Conservation (phyloP, 92 coral and sea anemone genomes). For the Siderastrea siderea region DNA sequence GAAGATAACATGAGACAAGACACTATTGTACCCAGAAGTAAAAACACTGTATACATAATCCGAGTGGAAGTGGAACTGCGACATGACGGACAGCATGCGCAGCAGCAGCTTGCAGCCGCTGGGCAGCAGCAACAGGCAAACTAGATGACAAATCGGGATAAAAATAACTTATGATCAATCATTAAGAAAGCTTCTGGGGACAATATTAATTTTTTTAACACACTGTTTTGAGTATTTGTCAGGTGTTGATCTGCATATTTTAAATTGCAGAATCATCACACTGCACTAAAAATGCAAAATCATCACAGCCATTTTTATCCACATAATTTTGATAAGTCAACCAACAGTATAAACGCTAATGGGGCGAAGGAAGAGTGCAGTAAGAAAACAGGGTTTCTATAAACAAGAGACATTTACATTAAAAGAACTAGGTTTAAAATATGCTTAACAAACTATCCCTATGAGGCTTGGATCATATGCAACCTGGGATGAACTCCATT, state of each 20-base stretch:
- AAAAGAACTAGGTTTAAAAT: neutral
- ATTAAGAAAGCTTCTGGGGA: too few relatives aligned
- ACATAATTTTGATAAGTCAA: neutral
- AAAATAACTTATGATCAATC: too few relatives aligned
- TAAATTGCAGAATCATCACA: too few relatives aligned
- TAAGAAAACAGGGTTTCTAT: too few relatives aligned
- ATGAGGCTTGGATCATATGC: too few relatives aligned
- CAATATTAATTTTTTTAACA: too few relatives aligned
- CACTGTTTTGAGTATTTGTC: too few relatives aligned
- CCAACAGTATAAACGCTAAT: neutral
- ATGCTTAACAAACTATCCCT: too few relatives aligned
- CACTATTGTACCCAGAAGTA: constrained; percentile 88
- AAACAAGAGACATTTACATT: neutral
- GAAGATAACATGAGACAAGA: constrained; percentile 90
- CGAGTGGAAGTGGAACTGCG: constrained; percentile 96
- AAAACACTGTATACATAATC: constrained; percentile 89
- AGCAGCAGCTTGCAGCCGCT: constrained; percentile 97
- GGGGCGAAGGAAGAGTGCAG: neutral
- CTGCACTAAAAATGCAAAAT: too few relatives aligned
- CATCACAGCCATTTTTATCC: too few relatives aligned
- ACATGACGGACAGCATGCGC: constrained; percentile 98
- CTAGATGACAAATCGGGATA: constrained; percentile 33
- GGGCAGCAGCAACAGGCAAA: constrained; percentile 99
- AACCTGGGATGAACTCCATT: too few relatives aligned
- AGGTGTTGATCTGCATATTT: too few relatives aligned